Percentiles rank a stretch among this genome's conserved stretches.
Conservation (phyloP, 2,888 invertebrate species). For the Andrena marginata region DNA sequence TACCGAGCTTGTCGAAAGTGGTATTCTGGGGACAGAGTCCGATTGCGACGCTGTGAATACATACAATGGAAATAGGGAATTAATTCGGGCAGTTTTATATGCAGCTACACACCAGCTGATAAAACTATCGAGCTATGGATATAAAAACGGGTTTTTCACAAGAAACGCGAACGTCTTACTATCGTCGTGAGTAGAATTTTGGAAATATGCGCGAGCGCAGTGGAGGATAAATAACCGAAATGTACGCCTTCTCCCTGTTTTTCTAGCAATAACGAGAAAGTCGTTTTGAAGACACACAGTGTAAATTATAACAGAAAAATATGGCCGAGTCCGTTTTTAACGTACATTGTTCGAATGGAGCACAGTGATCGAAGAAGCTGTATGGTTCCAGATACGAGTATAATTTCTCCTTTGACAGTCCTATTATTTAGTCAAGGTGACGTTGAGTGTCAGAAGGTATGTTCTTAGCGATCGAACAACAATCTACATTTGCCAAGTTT, state of each 20-base stretch:
- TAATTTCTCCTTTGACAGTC: constrained; percentile 87
- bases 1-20: constrained; percentile 86
- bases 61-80: constrained; percentile 84
- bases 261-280: constrained; percentile 86
- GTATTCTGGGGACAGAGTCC: constrained; percentile 78
- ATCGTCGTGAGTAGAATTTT: constrained; percentile 9
- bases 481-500: neutral
- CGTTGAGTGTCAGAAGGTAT: constrained; percentile 71
- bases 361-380: constrained; percentile 86
- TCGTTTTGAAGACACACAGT: constrained; percentile 88
- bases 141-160: constrained; percentile 86
- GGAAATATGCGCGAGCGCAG: neutral
- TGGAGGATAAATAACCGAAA: neutral
- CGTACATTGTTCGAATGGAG: constrained; percentile 87
- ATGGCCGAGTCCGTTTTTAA: constrained; percentile 85
- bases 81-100: constrained; percentile 87
- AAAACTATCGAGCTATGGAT: constrained; percentile 85
- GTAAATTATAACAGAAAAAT: constrained; percentile 87
- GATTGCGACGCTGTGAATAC: neutral
- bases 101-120: constrained; percentile 88
- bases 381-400: constrained; percentile 87
- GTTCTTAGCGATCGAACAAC: constrained; percentile 9
- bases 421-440: constrained; percentile 86
- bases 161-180: constrained; percentile 58
- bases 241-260: neutral